phyloP scores from a whole-genome alignment of 1,140 invertebrate species.

The Aphaenogaster ashmeadi region DNA sequence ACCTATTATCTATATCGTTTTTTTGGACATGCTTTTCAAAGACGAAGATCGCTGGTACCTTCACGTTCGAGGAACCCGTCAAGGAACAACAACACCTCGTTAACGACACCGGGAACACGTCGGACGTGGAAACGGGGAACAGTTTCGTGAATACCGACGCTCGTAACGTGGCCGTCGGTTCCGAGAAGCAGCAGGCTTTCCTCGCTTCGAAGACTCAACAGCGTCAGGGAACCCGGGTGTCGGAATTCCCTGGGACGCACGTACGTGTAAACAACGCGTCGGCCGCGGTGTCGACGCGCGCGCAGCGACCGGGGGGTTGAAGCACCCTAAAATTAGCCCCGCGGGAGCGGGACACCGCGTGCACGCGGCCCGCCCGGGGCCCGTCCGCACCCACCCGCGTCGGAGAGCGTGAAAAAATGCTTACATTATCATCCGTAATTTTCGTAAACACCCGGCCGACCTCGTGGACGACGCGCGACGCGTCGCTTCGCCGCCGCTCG shows the following conservation, averaged over 20 bases:
- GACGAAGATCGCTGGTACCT: background rate
- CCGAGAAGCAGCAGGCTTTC: slow-evolving; percentile 61
- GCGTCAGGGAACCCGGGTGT: slow-evolving; percentile 64
- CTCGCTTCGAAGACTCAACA: slow-evolving; percentile 69
- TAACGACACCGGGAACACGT: slow-evolving; percentile 25
- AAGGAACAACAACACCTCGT: background rate
- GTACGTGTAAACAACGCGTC: slow-evolving; percentile 36
- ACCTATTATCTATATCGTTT: no score
- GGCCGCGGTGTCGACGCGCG: background rate
- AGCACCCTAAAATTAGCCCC: slow-evolving; percentile 87
- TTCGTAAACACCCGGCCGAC: slow-evolving; percentile 81
- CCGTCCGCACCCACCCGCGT: slow-evolving; percentile 77
- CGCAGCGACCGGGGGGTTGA: slow-evolving; percentile 79
- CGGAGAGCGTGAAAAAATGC: slow-evolving; percentile 86
- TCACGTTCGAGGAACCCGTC: background rate
- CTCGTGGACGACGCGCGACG: slow-evolving; percentile 53
- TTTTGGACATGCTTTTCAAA: background rate
- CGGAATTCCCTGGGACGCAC: slow-evolving; percentile 73
- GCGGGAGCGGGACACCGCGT: slow-evolving; percentile 72
- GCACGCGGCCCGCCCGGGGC: slow-evolving; percentile 63
- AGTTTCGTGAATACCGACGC: background rate
- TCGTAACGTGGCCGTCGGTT: slow-evolving; percentile 47
- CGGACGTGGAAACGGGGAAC: background rate
- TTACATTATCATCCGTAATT: slow-evolving; percentile 88
- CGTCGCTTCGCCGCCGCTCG: slow-evolving; percentile 60